phyloP scores from a whole-genome alignment of 2,113 vertebrate genomes.

The Percina caprodes region DNA sequence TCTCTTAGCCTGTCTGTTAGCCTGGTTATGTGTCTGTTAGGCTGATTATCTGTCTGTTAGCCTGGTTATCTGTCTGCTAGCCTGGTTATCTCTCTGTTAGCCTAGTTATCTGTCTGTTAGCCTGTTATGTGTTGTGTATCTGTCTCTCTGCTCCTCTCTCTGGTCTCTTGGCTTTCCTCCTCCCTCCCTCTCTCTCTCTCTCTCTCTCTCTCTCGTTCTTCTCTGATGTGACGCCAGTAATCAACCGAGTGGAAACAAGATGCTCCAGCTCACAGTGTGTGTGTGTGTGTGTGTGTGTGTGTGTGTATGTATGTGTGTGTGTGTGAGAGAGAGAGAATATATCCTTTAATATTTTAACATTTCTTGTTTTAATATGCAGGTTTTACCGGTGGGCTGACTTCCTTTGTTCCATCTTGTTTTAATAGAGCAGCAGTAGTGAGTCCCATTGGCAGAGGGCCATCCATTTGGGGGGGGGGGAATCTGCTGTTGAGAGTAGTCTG shows the following conservation, averaged over 20 bases:
- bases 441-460: no score
- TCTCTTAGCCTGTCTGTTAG: background rate
- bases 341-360: no score
- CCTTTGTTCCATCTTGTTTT: no score
- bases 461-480: no score
- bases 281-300: conserved; percentile 5
- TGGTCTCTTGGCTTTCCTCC: background rate
- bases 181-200: background rate
- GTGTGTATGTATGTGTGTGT: background rate
- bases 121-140: background rate
- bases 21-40: background rate
- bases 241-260: conserved; percentile 51
- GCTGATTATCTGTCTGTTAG: no score
- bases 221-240: conserved; percentile 21
- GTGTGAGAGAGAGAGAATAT: background rate
- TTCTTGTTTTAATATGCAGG: no score
- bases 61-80: no score
- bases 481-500: no score
- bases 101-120: background rate
- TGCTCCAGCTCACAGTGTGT: conserved; percentile 9
- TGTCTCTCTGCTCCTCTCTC: background rate
- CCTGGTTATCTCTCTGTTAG: no score
- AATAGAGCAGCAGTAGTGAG: no score
- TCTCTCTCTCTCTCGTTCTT: background rate
- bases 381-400: no score